Evolutionary conservation across 2,888 invertebrate genomes (phyloP).

Genomic region (Muschampia staudingeri): DNA sequence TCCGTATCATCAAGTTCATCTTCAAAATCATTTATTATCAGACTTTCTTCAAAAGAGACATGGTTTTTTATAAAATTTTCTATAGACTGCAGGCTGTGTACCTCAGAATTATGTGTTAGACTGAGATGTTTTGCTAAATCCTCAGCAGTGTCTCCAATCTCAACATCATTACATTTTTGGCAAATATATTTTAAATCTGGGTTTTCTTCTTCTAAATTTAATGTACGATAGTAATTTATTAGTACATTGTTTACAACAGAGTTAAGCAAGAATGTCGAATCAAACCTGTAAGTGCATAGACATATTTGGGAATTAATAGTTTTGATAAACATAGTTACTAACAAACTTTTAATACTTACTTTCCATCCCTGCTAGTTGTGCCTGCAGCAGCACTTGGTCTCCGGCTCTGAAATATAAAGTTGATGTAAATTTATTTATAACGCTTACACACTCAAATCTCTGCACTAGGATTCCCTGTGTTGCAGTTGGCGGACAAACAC

Average conservation of each 20-base stretch:
- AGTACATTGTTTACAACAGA: constrained; percentile 73
- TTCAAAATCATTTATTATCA: constrained; percentile 71
- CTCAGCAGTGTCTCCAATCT: constrained; percentile 66
- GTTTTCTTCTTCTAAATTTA: constrained; percentile 71
- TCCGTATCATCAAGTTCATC: constrained; percentile 67
- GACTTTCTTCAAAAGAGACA: constrained; percentile 79
- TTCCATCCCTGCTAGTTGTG: background rate
- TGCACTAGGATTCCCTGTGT: too few relatives aligned
- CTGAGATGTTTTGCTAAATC: constrained; percentile 75
- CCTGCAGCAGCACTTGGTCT: background rate
- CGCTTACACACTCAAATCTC: too few relatives aligned
- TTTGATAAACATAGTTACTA: background rate
- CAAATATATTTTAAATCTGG: constrained; percentile 78
- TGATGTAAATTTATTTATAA: background rate
- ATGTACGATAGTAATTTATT: constrained; percentile 71
- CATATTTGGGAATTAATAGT: background rate
- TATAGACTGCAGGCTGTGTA: constrained; percentile 58
- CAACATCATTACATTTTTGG: constrained; percentile 74
- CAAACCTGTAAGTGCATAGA: constrained; percentile 77
- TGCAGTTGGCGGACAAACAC: too few relatives aligned
- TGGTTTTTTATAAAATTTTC: constrained; percentile 77
- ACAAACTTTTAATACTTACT: constrained; percentile 12
- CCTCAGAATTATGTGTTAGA: constrained; percentile 68
- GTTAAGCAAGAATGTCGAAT: constrained; percentile 56
- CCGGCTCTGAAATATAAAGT: background rate